Percentiles rank a stretch among this genome's conserved stretches.
Evolutionary conservation across 2,888 invertebrate species (phyloP).

Genomic region (Polyommatus iphigenia): DNA sequence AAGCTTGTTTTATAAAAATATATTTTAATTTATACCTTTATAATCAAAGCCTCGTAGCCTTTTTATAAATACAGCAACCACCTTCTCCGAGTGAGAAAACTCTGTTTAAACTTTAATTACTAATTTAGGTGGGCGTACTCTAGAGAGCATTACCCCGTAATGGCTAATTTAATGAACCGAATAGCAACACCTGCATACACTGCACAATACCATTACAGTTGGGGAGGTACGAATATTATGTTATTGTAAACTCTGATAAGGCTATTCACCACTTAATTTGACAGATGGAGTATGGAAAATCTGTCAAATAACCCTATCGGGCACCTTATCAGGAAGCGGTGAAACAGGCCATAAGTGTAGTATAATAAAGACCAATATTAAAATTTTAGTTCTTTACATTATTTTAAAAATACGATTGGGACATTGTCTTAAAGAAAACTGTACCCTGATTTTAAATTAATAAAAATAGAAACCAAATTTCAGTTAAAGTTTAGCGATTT

Average conservation of each 20-base stretch:
- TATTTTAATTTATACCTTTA: neutral
- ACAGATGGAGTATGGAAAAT: too few species aligned
- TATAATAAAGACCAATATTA: neutral
- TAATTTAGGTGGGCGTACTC: neutral
- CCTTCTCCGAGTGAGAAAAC: neutral
- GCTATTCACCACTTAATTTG: too few species aligned
- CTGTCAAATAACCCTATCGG: too few species aligned
- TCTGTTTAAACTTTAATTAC: conserved; percentile 7
- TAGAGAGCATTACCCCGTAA: neutral
- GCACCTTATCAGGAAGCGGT: too few species aligned
- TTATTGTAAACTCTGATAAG: neutral
- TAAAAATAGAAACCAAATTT: too few species aligned
- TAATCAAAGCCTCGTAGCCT: neutral
- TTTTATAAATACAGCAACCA: neutral
- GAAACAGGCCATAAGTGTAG: too few species aligned
- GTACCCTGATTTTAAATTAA: too few species aligned
- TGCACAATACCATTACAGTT: neutral
- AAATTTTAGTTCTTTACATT: neutral
- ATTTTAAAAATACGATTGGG: neutral
- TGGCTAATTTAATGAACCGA: conserved; percentile 11
- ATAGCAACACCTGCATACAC: conserved; percentile 11
- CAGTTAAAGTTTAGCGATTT: too few species aligned
- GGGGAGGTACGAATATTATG: neutral
- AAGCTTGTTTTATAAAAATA: neutral
- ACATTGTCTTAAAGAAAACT: too few species aligned